Conservation (phyloP, 2,797 vertebrate species). For the Hafferia zeledoni region DNA sequence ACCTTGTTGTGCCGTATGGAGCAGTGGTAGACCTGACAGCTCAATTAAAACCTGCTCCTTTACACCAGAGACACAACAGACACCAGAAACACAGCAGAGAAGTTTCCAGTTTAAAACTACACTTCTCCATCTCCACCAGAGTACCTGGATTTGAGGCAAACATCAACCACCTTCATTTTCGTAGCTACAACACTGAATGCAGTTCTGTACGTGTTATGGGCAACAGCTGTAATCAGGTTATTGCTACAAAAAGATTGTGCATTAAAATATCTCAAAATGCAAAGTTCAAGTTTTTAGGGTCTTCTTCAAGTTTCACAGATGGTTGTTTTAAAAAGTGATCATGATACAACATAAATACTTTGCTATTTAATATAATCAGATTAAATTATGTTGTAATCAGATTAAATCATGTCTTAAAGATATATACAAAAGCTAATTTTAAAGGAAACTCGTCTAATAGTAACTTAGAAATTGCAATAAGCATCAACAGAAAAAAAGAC, state of each 20-base stretch:
- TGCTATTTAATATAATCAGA: background rate
- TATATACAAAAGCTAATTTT: background rate
- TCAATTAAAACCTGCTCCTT: background rate
- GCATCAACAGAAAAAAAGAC: background rate
- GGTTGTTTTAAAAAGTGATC: background rate
- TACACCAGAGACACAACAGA: background rate
- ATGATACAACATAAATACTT: background rate
- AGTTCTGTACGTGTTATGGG: background rate
- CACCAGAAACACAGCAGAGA: background rate
- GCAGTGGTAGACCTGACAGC: conserved; percentile 4
- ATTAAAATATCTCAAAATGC: background rate
- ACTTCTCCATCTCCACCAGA: background rate
- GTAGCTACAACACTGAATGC: background rate
- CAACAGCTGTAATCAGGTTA: background rate
- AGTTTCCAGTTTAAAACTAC: background rate
- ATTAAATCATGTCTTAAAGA: background rate
- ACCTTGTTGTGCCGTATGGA: conserved; percentile 10
- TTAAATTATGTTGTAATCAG: background rate
- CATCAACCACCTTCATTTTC: background rate
- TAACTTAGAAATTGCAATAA: background rate
- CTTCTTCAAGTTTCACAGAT: background rate
- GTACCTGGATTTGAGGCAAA: background rate
- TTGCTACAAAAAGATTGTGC: background rate
- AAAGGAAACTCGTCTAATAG: background rate
- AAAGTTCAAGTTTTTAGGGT: background rate